Evolutionary conservation across 2,888 invertebrate genomes (phyloP), one percentile per base, ranked within the genome.

Genomic region (Cenopis cana): DNA sequence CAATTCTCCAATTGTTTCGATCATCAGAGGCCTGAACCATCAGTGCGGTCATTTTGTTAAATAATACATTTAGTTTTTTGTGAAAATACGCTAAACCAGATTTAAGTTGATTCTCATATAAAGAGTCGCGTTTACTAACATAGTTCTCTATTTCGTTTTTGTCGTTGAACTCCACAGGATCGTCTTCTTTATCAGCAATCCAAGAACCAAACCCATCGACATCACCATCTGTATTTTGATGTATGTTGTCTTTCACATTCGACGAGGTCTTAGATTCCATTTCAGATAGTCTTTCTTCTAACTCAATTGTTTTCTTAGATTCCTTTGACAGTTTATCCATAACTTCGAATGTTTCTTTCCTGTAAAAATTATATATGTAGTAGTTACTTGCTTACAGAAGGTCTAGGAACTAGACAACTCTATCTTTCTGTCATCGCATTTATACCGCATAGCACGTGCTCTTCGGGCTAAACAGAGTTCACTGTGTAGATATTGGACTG

Each of bases 331-430:
- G 78, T 76, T 92, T 83, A 46, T 81, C 74, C 84, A 93, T 88
- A 18, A 91, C 81, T 55, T 87, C 84, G 76, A 85, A 90, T 0
- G 92, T 91, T 85, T 94, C 93, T 77, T 90, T 92, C 73, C 94
- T 94, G 71, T 68, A 33, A 56, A 67, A 68, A 65, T 17, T 62
- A 73, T 20, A 14, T 72, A 38, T 33, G 72, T 73, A 56, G 20
- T 46, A 65, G 36, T 29, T 38, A 59, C 0, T 24, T 24, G 24
- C 2, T 24, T 24, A 4, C 24, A 24, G 2, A 24, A n/a, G n/a
- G n/a, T n/a, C n/a, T n/a, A n/a, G n/a, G n/a, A n/a, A n/a, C n/a
- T n/a, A n/a, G n/a, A n/a, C n/a, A n/a, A n/a, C n/a, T n/a, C n/a
- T n/a, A n/a, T n/a, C n/a, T n/a, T n/a, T n/a, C n/a, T n/a, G n/a